These are phyloP conservation scores for Bombus waltoni DNA, from an alignment of 1,140 invertebrate genomes.

Conservation along the genomic window DNA sequence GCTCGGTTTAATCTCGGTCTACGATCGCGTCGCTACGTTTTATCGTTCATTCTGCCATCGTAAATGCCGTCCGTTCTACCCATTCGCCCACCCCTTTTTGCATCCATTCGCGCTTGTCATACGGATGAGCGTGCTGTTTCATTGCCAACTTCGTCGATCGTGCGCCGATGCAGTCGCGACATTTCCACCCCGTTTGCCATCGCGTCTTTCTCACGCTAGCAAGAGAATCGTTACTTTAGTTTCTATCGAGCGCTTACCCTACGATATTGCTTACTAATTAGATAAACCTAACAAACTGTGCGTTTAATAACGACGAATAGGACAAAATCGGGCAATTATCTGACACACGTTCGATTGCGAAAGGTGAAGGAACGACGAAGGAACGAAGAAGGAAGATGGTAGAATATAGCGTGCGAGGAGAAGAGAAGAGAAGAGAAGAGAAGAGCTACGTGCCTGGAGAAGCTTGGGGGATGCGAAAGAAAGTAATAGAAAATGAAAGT, in stretches of 20 bases:
- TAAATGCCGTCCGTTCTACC: constrained; percentile 25
- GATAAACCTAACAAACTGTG: too few species aligned
- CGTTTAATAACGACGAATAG: too few species aligned
- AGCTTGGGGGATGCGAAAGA: not conserved
- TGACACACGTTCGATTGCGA: too few species aligned
- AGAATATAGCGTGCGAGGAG: too few species aligned
- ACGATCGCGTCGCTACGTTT: constrained; percentile 38
- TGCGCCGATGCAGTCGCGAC: not conserved
- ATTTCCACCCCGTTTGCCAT: not conserved
- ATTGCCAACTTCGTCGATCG: constrained; percentile 16
- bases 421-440: not conserved
- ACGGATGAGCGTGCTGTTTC: constrained; percentile 1
- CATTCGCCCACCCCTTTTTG: not conserved
- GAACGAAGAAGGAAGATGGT: not conserved
- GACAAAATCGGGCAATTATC: too few species aligned
- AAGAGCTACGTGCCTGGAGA: not conserved
- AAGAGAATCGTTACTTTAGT: too few species aligned
- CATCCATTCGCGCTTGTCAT: constrained; percentile 30
- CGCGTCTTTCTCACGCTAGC: too few species aligned
- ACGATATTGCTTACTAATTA: too few species aligned
- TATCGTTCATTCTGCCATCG: constrained; percentile 37
- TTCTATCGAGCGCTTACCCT: too few species aligned
- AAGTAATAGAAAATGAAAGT: not conserved
- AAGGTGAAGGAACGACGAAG: too few species aligned
- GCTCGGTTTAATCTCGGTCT: constrained; percentile 44